Evolutionary conservation across 2,888 invertebrate species (phyloP).

Genomic region (Pyrrhia umbra): DNA sequence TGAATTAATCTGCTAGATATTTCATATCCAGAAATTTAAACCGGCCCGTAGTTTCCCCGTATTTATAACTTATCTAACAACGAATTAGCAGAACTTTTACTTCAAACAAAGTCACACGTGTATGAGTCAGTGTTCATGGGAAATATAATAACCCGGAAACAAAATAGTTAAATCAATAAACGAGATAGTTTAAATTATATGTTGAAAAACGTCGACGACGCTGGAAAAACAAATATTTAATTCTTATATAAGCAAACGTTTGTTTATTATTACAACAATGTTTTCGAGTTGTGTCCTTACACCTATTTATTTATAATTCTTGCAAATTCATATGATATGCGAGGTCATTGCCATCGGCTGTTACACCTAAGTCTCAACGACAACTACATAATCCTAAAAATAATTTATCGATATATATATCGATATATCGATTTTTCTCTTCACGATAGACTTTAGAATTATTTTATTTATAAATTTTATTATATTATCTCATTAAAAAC

Average conservation of each 20-base stretch:
- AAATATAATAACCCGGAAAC: slow-evolving; percentile 26
- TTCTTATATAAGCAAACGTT: slow-evolving; percentile 33
- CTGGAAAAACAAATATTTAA: slow-evolving; percentile 42
- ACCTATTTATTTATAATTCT: slow-evolving; percentile 24
- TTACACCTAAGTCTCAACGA: slow-evolving; percentile 6
- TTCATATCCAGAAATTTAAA: too few relatives aligned
- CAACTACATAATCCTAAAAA: too few relatives aligned
- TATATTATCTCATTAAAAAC: slow-evolving; percentile 10
- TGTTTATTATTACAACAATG: slow-evolving; percentile 41
- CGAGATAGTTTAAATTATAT: slow-evolving; percentile 30
- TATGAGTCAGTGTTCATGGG: slow-evolving; percentile 10
- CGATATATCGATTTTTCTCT: too few relatives aligned
- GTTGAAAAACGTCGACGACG: slow-evolving; percentile 45
- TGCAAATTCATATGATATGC: slow-evolving; percentile 13
- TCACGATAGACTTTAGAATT: neutral
- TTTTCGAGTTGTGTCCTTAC: slow-evolving; percentile 41
- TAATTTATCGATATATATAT: too few relatives aligned
- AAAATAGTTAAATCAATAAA: slow-evolving; percentile 35
- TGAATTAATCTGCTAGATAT: too few relatives aligned
- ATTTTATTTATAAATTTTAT: neutral
- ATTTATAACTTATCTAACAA: too few relatives aligned
- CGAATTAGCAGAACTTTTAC: neutral
- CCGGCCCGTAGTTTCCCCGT: too few relatives aligned
- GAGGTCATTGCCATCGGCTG: slow-evolving; percentile 24
- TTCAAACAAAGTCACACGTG: neutral